Conservation (phyloP, 2,797 vertebrate genomes). For the Catharus ustulatus region DNA sequence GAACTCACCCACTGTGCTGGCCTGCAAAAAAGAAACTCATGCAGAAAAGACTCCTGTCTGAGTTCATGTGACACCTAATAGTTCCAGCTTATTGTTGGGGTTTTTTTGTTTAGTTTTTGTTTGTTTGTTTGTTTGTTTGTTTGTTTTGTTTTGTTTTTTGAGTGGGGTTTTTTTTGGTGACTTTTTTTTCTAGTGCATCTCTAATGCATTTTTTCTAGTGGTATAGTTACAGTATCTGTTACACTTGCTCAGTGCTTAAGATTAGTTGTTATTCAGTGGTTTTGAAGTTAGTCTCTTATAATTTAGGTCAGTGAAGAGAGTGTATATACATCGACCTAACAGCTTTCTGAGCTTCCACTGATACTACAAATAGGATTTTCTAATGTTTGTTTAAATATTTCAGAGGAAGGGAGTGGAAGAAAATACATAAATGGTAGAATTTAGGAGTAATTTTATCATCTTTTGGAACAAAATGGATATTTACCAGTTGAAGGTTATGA, state of each 20-base stretch:
- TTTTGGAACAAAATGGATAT: neutral
- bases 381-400: conserved; percentile 10
- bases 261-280: conserved; percentile 57
- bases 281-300: conserved; percentile 65
- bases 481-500: neutral
- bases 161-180: neutral
- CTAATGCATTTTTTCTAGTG: conserved; percentile 9
- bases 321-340: conserved; percentile 30
- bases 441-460: neutral
- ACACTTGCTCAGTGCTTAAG: conserved; percentile 62
- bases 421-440: neutral
- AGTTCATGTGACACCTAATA: neutral
- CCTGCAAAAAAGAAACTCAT: neutral
- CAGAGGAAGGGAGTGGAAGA: neutral
- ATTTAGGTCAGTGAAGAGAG: conserved; percentile 67
- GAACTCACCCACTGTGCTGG: accelerated
- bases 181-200: neutral
- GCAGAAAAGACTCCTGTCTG: neutral
- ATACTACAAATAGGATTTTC: neutral
- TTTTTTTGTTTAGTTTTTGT: neutral
- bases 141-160: conserved; percentile 14
- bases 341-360: neutral
- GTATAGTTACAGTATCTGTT: conserved; percentile 39
- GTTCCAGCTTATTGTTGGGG: neutral
- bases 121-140: neutral